A percentile compares a stretch with the other conserved stretches of the same genome.
These are phyloP conservation scores for Cephus spinipes DNA, from an alignment of 2,888 invertebrate genomes.

Conservation along the genomic window DNA sequence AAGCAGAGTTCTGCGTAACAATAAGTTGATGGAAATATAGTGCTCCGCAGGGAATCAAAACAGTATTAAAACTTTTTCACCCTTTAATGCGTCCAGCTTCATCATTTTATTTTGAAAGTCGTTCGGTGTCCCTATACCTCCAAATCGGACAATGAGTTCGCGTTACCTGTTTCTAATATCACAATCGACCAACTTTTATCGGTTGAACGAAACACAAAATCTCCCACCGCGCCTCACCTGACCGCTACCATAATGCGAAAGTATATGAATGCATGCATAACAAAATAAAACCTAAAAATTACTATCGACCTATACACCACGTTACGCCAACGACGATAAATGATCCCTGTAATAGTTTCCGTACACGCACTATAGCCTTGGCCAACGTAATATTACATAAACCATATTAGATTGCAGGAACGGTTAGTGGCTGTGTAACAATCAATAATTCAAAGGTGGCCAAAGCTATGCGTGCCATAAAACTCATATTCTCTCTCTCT, in stretches of 20 bases:
- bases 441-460: constrained; percentile 7
- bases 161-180: constrained; percentile 11
- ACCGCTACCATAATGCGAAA: not conserved
- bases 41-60: constrained; percentile 44
- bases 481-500: not conserved
- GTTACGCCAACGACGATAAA: not conserved
- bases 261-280: not conserved
- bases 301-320: not conserved
- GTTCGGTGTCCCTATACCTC: constrained; percentile 11
- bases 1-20: constrained; percentile 52
- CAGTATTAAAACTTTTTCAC: constrained; percentile 57
- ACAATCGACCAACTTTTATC: not conserved
- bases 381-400: not conserved
- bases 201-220: not conserved
- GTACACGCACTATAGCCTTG: not conserved
- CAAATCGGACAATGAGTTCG: not conserved
- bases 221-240: not conserved
- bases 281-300: not conserved
- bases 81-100: constrained; percentile 46
- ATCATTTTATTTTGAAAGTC: constrained; percentile 35
- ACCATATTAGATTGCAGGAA: not conserved
- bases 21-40: constrained; percentile 60
- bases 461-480: constrained; percentile 2
- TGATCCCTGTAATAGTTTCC: not conserved
- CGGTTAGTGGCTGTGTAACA: not conserved